Base-by-base conservation (phyloP, 2,888 invertebrate species). In the Athalia rosae region DNA sequence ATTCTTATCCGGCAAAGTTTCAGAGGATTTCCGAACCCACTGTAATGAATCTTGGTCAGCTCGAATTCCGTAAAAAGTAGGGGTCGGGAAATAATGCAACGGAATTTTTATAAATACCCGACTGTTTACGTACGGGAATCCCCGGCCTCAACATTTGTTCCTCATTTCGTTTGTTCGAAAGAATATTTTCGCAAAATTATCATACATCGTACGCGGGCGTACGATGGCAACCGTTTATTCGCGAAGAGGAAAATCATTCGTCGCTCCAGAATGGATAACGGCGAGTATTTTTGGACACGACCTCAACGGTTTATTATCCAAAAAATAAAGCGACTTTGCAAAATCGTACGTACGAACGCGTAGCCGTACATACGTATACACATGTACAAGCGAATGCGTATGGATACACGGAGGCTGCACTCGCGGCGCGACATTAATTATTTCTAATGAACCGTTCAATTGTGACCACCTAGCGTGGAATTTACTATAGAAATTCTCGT, bases 401-500 rank as follows among this genome's bases (percentile, higher is more conserved):
- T 28, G 58, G 11, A 58, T 58, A 58, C n/a, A 41, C 8, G 9
- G 11, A 7, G 64, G n/a, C 11, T 8, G 41, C 41, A 43, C 41
- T 7, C 7, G 41, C 7, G 41, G 53, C 28, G n/a, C 9, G 4
- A 28, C 28, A 28, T 28, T 58, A 71, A 71, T 71, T 58, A 58
- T 45, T 71, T 4, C 45, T 58, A 71, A 71, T 71, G n/a, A 13
- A 56, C 69, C 56, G 69, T 69, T 41, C 56, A 56, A 69, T 69
- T 53, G 41, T 7, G 11, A 69, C 56, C 48, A 69, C 28, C 7
- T 67, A 43, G 56, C 58, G 43, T 5, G 4, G 4, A 58, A 71
- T 58, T 71, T 7, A 71, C 58, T 9, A 71, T 9, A 13, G 58
- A 7, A 43, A 9, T 13, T 56, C 13, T 43, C 59, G 59, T 28